These are phyloP conservation scores for Dinocampus coccinellae DNA, from an alignment of 2,888 invertebrate genomes.

Conservation along the genomic window DNA sequence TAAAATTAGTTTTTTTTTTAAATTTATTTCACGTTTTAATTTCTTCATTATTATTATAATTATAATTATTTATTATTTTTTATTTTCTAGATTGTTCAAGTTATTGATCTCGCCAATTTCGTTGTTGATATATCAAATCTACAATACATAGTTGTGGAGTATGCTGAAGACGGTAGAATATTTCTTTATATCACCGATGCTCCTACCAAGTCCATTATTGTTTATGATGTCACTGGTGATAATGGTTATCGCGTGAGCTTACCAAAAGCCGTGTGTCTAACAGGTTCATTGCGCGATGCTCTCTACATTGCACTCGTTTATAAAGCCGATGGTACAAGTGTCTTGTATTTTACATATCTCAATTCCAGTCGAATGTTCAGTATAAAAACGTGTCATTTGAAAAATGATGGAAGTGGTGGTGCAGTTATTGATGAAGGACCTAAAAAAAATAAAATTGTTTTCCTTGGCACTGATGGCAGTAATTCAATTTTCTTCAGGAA, in stretches of 20 bases:
- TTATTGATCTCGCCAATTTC: conserved; percentile 74
- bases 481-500: conserved; percentile 74
- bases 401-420: conserved; percentile 72
- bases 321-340: conserved; percentile 70
- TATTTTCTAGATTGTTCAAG: conserved; percentile 70
- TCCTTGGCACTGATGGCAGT: conserved; percentile 75
- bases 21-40: too few species aligned
- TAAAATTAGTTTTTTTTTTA: too few species aligned
- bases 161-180: conserved; percentile 74
- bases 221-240: conserved; percentile 71
- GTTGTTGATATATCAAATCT: conserved; percentile 75
- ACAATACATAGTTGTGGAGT: conserved; percentile 80
- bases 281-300: conserved; percentile 70
- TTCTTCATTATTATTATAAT: too few species aligned
- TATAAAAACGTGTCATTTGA: conserved; percentile 72
- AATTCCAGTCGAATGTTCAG: conserved; percentile 73
- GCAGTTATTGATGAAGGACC: conserved; percentile 74
- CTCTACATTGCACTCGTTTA: conserved; percentile 73
- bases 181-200: conserved; percentile 78
- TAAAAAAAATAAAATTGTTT: conserved; percentile 72
- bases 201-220: conserved; percentile 73
- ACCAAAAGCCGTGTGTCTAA: conserved; percentile 71
- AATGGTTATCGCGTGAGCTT: conserved; percentile 74
- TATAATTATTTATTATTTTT: too few species aligned
- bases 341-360: conserved; percentile 75